Evolutionary conservation across 2,797 vertebrate species (phyloP).

Genomic region (Gymnodraco acuticeps): DNA sequence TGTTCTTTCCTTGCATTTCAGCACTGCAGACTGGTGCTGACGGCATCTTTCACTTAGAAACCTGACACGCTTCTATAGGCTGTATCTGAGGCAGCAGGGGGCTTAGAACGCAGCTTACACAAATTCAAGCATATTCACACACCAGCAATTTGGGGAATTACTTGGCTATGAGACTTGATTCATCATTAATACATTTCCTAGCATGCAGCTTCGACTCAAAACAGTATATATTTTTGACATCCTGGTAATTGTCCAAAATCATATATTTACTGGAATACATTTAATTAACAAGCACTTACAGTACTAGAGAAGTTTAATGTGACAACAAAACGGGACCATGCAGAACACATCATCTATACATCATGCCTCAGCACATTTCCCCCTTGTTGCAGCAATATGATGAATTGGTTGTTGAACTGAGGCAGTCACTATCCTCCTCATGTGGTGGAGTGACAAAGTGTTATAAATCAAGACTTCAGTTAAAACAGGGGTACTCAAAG

Average conservation of each 20-base stretch:
- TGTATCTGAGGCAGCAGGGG: constrained; percentile 49
- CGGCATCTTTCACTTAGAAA: constrained; percentile 53
- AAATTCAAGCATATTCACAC: constrained; percentile 10
- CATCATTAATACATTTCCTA: constrained; percentile 42
- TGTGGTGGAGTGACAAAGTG: constrained; percentile 36
- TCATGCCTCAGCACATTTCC: constrained; percentile 11
- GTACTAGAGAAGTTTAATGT: constrained; percentile 2
- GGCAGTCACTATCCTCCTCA: constrained; percentile 13
- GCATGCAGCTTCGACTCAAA: constrained; percentile 30
- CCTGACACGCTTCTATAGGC: constrained; percentile 54
- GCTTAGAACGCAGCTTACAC: constrained; percentile 51
- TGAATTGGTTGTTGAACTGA: constrained; percentile 44
- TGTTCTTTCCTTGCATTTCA: constrained; percentile 19
- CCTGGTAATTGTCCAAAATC: background rate
- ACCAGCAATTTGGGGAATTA: constrained; percentile 26
- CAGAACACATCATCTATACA: constrained; percentile 7
- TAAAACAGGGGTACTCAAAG: constrained; percentile 45
- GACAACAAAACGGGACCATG: background rate
- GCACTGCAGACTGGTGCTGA: constrained; percentile 20
- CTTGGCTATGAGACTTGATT: constrained; percentile 38
- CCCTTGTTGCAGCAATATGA: constrained; percentile 25
- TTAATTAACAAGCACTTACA: constrained; percentile 12
- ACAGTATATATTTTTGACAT: constrained; percentile 19
- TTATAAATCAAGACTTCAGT: constrained; percentile 39
- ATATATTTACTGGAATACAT: constrained; percentile 13